Evolutionary conservation across 2,888 invertebrate species (phyloP).

Genomic region (Fabriciana adippe): DNA sequence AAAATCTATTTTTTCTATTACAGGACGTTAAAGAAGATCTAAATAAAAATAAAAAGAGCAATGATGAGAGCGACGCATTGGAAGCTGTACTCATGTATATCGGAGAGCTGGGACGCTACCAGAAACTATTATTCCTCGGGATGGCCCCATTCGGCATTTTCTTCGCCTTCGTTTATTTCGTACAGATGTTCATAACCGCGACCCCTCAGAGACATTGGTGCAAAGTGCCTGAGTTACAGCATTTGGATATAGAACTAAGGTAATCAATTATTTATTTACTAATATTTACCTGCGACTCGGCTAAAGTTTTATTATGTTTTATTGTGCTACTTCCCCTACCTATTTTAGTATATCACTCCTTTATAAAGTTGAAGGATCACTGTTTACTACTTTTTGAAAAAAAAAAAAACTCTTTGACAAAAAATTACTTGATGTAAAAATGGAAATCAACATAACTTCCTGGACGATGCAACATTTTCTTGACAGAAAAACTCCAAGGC

Average conservation of each 20-base stretch:
- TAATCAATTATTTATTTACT: constrained; percentile 34
- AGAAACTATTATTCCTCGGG: constrained; percentile 61
- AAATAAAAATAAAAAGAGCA: constrained; percentile 43
- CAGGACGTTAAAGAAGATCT: constrained; percentile 45
- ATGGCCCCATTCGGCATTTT: constrained; percentile 71
- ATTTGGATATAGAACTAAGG: constrained; percentile 61
- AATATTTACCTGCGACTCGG: background rate
- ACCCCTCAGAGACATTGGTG: constrained; percentile 72
- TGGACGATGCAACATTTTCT: too few relatives aligned
- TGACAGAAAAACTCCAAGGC: too few relatives aligned
- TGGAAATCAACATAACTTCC: too few relatives aligned
- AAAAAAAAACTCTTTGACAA: too few relatives aligned
- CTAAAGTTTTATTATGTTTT: background rate
- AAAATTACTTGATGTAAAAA: too few relatives aligned
- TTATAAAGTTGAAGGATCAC: too few relatives aligned
- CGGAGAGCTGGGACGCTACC: constrained; percentile 70
- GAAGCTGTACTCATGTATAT: constrained; percentile 64
- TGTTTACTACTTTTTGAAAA: too few relatives aligned
- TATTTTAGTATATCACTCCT: background rate
- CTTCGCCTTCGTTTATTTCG: constrained; percentile 71
- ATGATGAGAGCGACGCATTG: constrained; percentile 54
- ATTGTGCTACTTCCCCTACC: constrained; percentile 4
- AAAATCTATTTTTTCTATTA: background rate
- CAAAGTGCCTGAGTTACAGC: constrained; percentile 60
- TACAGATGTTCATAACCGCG: constrained; percentile 71